Base-by-base conservation (phyloP, 2,888 invertebrate species). In the Acleris holmiana region DNA sequence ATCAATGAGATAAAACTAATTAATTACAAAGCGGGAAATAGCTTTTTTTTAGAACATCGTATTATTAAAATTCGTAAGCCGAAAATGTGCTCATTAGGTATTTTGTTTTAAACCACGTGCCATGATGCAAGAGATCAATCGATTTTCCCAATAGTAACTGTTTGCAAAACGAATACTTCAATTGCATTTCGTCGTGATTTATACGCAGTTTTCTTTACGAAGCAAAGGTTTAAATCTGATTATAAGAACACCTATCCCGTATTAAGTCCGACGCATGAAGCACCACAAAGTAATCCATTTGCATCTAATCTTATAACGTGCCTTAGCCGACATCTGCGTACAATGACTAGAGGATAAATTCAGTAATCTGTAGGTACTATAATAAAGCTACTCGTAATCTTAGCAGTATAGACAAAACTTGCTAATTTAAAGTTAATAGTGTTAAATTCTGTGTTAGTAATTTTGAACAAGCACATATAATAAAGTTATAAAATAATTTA, bases 221-320 rank as follows among this genome's bases (percentile, higher is more conserved):
- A 35, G 50, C 48, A 53, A 53, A 55, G 40, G 67, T 65, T 66
- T 71, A 79, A 81, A 82, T 81, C 86, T 86, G 84, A 89, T 89
- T 89, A 89, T 74, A 77, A 73, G 78, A 77, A 72, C 73, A 77
- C 72, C 76, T 79, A 78, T 79, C 80, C 83, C 83, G 60, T 55
- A 60, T 58, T 58, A 44, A 19, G 57, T 29, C 40, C 53, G 56
- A 18, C 76, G 67, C n/a, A 76, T 66, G 91, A 91, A 91, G 91
- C 91, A 85, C 91, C 80, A 87, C 88, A 90, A 89, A 82, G 80
- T 88, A 88, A 91, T 91, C 90, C 89, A 79, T 88, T 90, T 85
- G 89, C 89, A 90, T 89, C 90, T 91, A 91, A 91, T 91, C 91
- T 90, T 91, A 89, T 91, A 91, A 90, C 69, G 85, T 86, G 81